A percentile compares a stretch with the other conserved stretches of the same genome.
Conservation (phyloP, 2,113 vertebrate species). For the Ia io region DNA sequence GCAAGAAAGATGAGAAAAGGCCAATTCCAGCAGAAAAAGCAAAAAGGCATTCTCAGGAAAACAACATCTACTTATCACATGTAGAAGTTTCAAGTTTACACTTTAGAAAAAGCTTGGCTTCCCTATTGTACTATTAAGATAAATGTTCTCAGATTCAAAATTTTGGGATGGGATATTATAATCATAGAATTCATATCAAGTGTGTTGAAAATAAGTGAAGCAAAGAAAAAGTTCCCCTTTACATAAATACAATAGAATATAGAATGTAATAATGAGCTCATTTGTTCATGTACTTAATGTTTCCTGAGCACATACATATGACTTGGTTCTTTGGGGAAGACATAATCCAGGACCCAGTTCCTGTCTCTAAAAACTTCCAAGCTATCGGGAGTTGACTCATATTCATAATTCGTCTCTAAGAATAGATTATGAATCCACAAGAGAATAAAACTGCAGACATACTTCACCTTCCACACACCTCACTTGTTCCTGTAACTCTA, state of each 20-base stretch:
- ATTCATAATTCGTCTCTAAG: conserved; percentile 8
- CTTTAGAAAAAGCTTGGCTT: not conserved
- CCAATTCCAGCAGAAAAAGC: not conserved
- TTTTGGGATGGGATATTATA: not conserved
- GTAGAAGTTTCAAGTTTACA: not conserved
- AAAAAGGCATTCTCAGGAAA: not conserved
- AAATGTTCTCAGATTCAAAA: not conserved
- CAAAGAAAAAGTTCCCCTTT: not conserved
- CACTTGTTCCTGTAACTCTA: not conserved
- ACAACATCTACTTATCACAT: not conserved
- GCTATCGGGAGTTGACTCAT: not conserved
- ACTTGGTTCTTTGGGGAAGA: not conserved
- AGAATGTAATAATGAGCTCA: not conserved
- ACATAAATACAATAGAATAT: not conserved
- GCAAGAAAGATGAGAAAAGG: conserved; percentile 2
- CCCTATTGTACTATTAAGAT: not conserved
- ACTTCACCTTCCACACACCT: not conserved
- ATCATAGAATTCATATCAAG: not conserved
- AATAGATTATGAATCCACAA: not conserved
- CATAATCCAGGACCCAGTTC: not conserved
- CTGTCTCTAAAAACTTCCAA: not conserved
- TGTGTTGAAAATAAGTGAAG: conserved; percentile 8
- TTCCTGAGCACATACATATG: not conserved
- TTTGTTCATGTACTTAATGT: not conserved
- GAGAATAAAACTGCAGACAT: not conserved